Evolutionary conservation across 30 jellyfish, hydroid and myxozoan genomes (phyloP).

Genomic region (Calvadosia cruxmelitensis): DNA sequence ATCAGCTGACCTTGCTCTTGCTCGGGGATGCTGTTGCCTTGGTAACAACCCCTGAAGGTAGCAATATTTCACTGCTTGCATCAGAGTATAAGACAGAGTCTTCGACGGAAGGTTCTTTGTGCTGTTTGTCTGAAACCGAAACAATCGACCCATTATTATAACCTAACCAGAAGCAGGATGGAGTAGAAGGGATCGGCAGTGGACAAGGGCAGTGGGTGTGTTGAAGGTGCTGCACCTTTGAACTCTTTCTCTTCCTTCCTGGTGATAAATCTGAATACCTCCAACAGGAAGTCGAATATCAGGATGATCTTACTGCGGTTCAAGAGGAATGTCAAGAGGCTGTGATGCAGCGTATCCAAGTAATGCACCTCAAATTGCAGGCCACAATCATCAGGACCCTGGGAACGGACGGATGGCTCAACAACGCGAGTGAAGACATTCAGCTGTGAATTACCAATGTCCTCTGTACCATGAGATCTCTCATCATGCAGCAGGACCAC

Average conservation of each 20-base stretch:
- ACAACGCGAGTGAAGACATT: constrained; percentile 60
- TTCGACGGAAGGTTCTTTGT: too few species aligned
- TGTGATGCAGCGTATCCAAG: constrained; percentile 68
- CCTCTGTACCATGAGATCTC: constrained; percentile 8
- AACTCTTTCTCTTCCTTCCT: constrained; percentile 65
- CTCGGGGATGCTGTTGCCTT: constrained; percentile 33
- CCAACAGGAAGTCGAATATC: constrained; percentile 69
- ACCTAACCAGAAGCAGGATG: neutral
- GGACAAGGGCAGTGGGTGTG: neutral
- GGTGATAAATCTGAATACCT: constrained; percentile 53
- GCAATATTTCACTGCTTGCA: too few species aligned
- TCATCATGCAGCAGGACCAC: constrained; percentile 86
- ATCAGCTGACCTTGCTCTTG: constrained; percentile 19
- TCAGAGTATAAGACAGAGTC: too few species aligned
- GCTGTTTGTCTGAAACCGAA: too few species aligned
- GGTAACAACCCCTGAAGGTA: constrained; percentile 50
- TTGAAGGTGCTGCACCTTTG: constrained; percentile 48
- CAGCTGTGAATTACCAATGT: neutral
- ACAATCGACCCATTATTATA: too few species aligned
- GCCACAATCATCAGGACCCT: constrained; percentile 2
- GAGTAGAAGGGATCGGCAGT: neutral
- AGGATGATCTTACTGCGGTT: constrained; percentile 75
- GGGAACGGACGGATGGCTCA: constrained; percentile 49
- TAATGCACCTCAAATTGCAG: constrained; percentile 96
- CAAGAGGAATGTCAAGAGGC: constrained; percentile 66